phyloP scores from a whole-genome alignment of 2,797 vertebrate genomes.

The Rhinatrema bivittatum region DNA sequence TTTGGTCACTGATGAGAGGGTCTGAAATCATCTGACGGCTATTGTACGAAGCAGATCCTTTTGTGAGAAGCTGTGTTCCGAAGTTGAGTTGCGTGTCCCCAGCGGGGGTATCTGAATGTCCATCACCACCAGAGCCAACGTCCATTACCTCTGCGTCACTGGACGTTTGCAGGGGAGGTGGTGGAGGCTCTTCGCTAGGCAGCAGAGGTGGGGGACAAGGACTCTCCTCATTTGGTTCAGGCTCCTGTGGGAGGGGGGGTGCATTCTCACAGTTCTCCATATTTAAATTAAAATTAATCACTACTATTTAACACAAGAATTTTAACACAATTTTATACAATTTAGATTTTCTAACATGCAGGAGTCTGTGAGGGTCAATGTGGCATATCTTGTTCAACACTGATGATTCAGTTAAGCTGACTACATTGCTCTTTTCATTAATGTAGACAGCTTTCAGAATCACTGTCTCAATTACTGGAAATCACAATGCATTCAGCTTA shows the following conservation, averaged over 20 bases:
- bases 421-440: constrained; percentile 99
- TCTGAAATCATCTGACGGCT: constrained; percentile 68
- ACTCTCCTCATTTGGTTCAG: constrained; percentile 72
- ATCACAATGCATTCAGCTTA: constrained; percentile 99
- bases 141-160: constrained; percentile 99
- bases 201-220: constrained; percentile 65
- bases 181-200: constrained; percentile 89
- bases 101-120: constrained; percentile 88
- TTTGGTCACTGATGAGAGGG: constrained; percentile 64
- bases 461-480: constrained; percentile 99
- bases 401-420: constrained; percentile 98
- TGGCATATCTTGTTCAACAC: constrained; percentile 58
- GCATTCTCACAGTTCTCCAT: constrained; percentile 84
- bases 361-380: constrained; percentile 63
- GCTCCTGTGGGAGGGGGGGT: constrained; percentile 89
- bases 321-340: constrained; percentile 37
- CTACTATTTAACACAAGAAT: neutral
- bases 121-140: constrained; percentile 99
- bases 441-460: constrained; percentile 99
- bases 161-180: constrained; percentile 99
- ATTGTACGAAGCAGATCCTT: constrained; percentile 79
- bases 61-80: constrained; percentile 73
- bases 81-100: constrained; percentile 71
- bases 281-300: constrained; percentile 27
- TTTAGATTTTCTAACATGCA: constrained; percentile 69